These are phyloP conservation scores for Saccostrea echinata DNA, from an alignment of 1,140 invertebrate genomes.

Conservation along the genomic window DNA sequence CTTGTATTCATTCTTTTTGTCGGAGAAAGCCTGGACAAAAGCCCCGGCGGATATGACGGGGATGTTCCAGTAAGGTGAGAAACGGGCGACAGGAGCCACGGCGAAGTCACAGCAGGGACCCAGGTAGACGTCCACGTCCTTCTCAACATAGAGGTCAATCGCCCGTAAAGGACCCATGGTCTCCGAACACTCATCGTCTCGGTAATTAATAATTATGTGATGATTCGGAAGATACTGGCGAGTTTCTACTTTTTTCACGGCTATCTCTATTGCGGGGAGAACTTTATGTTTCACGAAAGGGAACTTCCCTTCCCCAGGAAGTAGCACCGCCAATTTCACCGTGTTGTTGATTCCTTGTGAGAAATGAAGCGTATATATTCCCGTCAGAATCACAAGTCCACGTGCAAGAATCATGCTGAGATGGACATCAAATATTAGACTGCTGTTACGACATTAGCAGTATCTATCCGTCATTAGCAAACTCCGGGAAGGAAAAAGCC, in stretches of 20 bases:
- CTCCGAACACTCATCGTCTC: constrained; percentile 74
- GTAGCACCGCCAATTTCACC: constrained; percentile 66
- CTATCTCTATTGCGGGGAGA: constrained; percentile 71
- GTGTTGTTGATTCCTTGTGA: neutral
- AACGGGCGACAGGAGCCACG: constrained; percentile 92
- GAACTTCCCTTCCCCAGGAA: constrained; percentile 58
- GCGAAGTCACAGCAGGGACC: constrained; percentile 96
- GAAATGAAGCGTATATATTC: neutral
- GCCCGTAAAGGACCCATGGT: constrained; percentile 70
- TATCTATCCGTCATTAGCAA: neutral
- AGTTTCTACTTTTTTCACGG: constrained; percentile 62
- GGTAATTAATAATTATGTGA: constrained; percentile 57
- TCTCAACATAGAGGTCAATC: constrained; percentile 72
- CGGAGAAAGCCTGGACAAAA: constrained; percentile 88
- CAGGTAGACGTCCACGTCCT: constrained; percentile 88
- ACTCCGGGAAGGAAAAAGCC: neutral
- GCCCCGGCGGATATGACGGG: constrained; percentile 93
- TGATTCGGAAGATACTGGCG: constrained; percentile 57
- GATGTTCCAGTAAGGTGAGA: constrained; percentile 91
- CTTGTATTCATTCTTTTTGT: constrained; percentile 70
- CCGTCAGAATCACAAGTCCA: neutral
- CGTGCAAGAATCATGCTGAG: neutral
- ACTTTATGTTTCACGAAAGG: constrained; percentile 63
- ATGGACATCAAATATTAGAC: neutral
- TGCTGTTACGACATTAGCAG: neutral